Evolutionary conservation across 2,113 vertebrate species (phyloP).

Genomic region (Sylvicapra grimmia): DNA sequence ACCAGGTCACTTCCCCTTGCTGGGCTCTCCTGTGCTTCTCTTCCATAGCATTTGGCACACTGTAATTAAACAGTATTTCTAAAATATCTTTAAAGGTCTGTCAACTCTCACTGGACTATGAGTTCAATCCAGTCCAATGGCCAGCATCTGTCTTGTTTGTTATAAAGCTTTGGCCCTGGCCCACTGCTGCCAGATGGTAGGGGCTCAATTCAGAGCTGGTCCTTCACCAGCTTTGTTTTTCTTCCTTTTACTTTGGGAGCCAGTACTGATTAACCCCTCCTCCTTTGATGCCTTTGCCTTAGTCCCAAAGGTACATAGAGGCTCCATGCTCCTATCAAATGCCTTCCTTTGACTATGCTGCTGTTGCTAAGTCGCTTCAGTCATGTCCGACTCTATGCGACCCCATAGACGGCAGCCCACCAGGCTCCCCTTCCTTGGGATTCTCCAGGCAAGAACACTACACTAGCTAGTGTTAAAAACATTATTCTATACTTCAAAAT

Average conservation of each 20-base stretch:
- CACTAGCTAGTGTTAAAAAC: neutral
- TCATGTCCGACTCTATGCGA: fast-evolving
- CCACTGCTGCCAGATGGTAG: neutral
- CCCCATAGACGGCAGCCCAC: too few species aligned
- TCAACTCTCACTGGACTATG: neutral
- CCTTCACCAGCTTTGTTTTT: neutral
- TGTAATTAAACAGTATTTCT: neutral
- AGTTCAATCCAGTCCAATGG: neutral
- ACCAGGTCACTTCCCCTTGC: too few species aligned
- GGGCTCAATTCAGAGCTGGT: neutral
- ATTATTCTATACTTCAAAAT: neutral
- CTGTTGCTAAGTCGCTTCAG: too few species aligned
- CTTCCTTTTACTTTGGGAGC: neutral
- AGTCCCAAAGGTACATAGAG: neutral
- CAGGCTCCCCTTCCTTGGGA: too few species aligned
- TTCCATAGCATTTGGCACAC: neutral
- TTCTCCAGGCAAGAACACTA: neutral
- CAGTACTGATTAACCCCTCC: neutral
- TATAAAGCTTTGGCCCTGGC: neutral
- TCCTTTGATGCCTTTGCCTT: neutral
- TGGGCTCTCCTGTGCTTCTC: neutral
- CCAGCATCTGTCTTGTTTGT: neutral
- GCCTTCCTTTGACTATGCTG: neutral
- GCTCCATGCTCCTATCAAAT: neutral
- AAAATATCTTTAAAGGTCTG: neutral